Evolutionary conservation across 2,113 vertebrate genomes (phyloP).

Genomic region (Sinocyclocheilus anophthalmus): DNA sequence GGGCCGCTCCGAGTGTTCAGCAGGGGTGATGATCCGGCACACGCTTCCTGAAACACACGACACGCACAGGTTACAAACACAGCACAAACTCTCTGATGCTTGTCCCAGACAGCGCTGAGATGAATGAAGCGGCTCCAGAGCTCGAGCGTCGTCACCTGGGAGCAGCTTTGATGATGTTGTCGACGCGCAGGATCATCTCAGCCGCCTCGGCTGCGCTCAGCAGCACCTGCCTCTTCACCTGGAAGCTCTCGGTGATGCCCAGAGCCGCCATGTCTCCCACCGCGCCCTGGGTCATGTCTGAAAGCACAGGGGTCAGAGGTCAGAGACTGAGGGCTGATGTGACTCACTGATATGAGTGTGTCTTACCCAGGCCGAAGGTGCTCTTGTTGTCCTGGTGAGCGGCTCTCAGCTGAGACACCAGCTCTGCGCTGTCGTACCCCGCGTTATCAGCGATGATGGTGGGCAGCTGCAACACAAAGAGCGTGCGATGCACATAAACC

Average conservation of each 20-base stretch:
- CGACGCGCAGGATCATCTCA: conserved; percentile 97
- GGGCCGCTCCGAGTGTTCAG: conserved; percentile 65
- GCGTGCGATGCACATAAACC: no score
- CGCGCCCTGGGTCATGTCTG: conserved; percentile 89
- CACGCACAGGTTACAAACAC: background rate
- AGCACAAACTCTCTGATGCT: no score
- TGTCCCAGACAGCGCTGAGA: no score
- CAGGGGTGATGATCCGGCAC: conserved; percentile 97
- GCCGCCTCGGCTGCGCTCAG: conserved; percentile 95
- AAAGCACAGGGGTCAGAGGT: background rate
- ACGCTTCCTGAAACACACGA: conserved; percentile 80
- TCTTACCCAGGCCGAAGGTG: conserved; percentile 89
- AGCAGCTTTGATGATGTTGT: conserved; percentile 97
- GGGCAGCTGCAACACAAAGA: conserved; percentile 80
- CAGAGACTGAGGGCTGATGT: background rate
- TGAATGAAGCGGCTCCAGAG: background rate
- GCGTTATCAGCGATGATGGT: conserved; percentile 98
- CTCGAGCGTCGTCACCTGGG: conserved; percentile 79
- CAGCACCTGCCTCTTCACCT: conserved; percentile 95
- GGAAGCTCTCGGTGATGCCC: conserved; percentile 96
- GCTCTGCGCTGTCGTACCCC: conserved; percentile 95
- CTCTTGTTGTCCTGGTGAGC: conserved; percentile 89
- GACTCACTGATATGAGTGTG: background rate
- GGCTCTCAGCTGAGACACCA: conserved; percentile 94
- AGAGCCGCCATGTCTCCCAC: conserved; percentile 88